Conservation (phyloP, 2,797 vertebrate species). For the Poeciliopsis turneri region DNA sequence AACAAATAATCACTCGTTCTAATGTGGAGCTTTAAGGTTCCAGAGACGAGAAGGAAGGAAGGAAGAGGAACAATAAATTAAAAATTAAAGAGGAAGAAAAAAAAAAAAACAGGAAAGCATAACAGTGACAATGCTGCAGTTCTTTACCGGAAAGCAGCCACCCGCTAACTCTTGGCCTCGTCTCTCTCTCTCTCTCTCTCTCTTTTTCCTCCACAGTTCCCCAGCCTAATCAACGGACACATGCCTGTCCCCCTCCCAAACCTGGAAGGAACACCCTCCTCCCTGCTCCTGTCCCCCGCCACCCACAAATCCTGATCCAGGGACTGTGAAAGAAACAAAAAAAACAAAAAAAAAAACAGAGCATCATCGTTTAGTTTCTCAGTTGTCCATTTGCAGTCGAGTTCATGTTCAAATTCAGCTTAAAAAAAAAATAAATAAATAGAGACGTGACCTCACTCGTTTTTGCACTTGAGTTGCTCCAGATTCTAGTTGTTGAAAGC, state of each 20-base stretch:
- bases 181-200: conserved; percentile 37
- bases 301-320: conserved; percentile 92
- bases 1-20: conserved; percentile 48
- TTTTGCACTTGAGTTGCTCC: conserved; percentile 77
- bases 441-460: conserved; percentile 66
- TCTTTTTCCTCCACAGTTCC: conserved; percentile 88
- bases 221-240: conserved; percentile 93
- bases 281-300: conserved; percentile 89
- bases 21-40: conserved; percentile 42
- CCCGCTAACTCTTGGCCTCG: conserved; percentile 46
- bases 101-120: conserved; percentile 70
- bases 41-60: conserved; percentile 65
- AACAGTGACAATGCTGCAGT: conserved; percentile 74
- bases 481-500: conserved; percentile 71
- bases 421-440: conserved; percentile 4
- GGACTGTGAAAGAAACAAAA: conserved; percentile 32
- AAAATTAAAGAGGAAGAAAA: conserved; percentile 23
- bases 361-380: conserved; percentile 29
- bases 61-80: conserved; percentile 64
- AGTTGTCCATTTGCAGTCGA: conserved; percentile 3
- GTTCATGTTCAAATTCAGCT: conserved; percentile 38
- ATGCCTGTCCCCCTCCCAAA: conserved; percentile 90
- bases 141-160: conserved; percentile 69
- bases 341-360: conserved; percentile 6
- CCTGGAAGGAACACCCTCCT: conserved; percentile 90